phyloP scores from a whole-genome alignment of 2,888 invertebrate genomes.

The Nephrocerus scutellatus region DNA sequence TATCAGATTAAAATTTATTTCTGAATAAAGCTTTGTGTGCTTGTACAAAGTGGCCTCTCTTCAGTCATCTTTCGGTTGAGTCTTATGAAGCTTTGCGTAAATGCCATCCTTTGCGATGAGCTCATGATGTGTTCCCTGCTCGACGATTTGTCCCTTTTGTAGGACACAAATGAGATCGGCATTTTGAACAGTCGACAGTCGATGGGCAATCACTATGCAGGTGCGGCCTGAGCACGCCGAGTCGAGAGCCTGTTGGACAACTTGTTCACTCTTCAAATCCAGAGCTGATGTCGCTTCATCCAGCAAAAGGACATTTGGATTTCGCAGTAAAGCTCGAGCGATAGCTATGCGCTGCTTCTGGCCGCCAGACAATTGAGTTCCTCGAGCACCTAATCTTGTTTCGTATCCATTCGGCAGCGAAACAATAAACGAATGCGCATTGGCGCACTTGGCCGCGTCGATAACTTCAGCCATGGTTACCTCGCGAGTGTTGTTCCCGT shows the following conservation, averaged over 20 bases:
- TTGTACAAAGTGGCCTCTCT: too few relatives aligned
- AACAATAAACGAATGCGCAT: constrained; percentile 70
- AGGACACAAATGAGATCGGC: constrained; percentile 81
- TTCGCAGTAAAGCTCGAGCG: constrained; percentile 67
- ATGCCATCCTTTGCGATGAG: constrained; percentile 60
- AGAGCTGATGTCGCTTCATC: constrained; percentile 78
- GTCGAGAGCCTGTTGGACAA: constrained; percentile 82
- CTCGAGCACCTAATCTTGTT: constrained; percentile 67
- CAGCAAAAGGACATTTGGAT: constrained; percentile 63
- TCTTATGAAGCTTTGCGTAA: constrained; percentile 60
- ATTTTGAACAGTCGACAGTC: constrained; percentile 74
- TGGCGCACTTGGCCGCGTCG: constrained; percentile 65
- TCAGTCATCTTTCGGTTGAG: constrained; percentile 47
- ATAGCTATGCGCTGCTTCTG: constrained; percentile 85
- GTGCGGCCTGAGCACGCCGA: constrained; percentile 73
- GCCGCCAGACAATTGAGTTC: constrained; percentile 74
- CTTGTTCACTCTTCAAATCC: constrained; percentile 64
- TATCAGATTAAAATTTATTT: too few relatives aligned
- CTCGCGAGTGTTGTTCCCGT: constrained; percentile 67
- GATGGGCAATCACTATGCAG: constrained; percentile 80
- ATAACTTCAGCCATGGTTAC: constrained; percentile 68
- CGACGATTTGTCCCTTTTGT: constrained; percentile 66
- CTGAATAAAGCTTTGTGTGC: too few relatives aligned
- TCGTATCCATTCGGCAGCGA: constrained; percentile 71
- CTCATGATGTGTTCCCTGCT: constrained; percentile 70